phyloP scores from a whole-genome alignment of 2,797 vertebrate genomes.

The Macrochelys suwanniensis region DNA sequence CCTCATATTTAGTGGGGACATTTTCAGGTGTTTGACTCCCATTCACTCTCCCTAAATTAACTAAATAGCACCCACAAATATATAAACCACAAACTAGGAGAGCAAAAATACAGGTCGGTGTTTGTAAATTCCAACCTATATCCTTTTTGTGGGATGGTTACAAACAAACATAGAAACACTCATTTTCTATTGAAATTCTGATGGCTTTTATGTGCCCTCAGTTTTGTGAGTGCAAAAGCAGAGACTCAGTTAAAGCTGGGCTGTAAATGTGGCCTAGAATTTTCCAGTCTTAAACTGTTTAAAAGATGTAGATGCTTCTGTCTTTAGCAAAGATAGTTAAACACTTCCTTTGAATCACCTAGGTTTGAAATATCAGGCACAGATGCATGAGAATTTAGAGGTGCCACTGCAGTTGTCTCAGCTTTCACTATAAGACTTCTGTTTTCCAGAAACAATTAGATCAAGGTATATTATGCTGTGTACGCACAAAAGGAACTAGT shows the following conservation, averaged over 20 bases:
- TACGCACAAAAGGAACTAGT: neutral
- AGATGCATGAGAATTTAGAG: neutral
- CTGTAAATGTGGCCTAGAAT: neutral
- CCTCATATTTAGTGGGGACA: neutral
- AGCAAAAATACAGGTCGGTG: neutral
- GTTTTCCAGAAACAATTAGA: neutral
- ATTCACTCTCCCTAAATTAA: neutral
- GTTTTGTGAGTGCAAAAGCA: neutral
- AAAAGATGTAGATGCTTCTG: neutral
- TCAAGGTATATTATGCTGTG: neutral
- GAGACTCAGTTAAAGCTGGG: neutral
- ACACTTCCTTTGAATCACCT: neutral
- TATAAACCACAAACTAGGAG: neutral
- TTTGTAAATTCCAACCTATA: neutral
- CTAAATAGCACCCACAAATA: neutral
- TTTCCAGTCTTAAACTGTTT: neutral
- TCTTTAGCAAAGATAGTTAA: neutral
- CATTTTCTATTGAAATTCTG: neutral
- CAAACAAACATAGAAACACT: neutral
- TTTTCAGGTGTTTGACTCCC: neutral
- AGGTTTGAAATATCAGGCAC: slow-evolving; percentile 13
- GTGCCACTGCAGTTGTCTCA: slow-evolving; percentile 46
- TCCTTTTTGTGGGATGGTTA: neutral
- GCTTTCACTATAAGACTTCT: slow-evolving; percentile 33
- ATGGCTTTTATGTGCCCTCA: neutral